Evolutionary conservation across 2,113 vertebrate genomes (phyloP), one percentile per base, ranked within the genome.

Genomic region (Tragelaphus strepsiceros): DNA sequence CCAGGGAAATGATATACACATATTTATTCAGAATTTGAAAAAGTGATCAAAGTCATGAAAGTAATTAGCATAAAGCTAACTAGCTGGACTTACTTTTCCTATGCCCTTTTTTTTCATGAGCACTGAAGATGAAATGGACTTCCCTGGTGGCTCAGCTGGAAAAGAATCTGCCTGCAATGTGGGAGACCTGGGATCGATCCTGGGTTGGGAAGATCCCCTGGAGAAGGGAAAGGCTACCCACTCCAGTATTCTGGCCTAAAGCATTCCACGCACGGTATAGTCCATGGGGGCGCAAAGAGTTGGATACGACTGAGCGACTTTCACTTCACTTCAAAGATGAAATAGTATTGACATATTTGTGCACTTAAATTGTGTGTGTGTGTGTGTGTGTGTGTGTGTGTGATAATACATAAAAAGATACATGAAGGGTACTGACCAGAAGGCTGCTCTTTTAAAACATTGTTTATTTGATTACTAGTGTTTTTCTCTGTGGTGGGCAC

Each of bases 21-120:
- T 46, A 53, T 90, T 59, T 90, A 64, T 91, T 81, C 78, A 93
- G 22, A 49, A 92, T 85, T 64, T 92, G 78, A 87, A 89, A 92
- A 78, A 12, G 24, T 46, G 12, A 22, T 85, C 15, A 97, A 91
- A 88, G 8, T 7, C 17, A 53, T 82, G 53, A 86, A 43, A 82
- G 43, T 15, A 61, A 82, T 80, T 46, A 81, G 22, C 51, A 78
- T 83, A 28, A 78, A 94, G 49, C 51, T 51, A 80, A 58, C 11
- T 39, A 67, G 22, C 22, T 94, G 21, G n/a, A 54, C 59, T 82
- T 16, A 64, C 26, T 61, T 77, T 10, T 91, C 22, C 30, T 56
- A 2, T 58, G 13, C 5, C 32, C n/a, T n/a, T 80, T 82, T 56
- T 30, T 21, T 39, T 67, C 12, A 61, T 49, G 9, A 93, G 30